Percentiles rank a stretch among this genome's conserved stretches.
Evolutionary conservation across 2,888 invertebrate genomes (phyloP).

Genomic region (Aricia artaxerxes): DNA sequence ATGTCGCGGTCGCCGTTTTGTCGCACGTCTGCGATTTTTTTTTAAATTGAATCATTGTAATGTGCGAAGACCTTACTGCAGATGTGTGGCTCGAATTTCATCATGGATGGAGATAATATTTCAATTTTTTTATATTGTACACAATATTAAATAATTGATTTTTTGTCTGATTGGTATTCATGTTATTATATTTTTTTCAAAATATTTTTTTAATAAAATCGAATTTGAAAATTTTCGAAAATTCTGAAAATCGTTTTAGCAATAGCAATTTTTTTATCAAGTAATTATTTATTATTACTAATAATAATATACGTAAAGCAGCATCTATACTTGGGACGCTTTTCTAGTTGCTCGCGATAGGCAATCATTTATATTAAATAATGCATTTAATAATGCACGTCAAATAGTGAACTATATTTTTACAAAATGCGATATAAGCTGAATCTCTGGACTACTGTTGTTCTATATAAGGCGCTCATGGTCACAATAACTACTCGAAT

Average conservation of each 20-base stretch:
- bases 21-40: neutral
- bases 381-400: neutral
- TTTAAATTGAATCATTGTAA: neutral
- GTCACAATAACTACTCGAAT: slow-evolving; percentile 49
- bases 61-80: neutral
- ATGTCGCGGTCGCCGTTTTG: neutral
- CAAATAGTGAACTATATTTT: neutral
- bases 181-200: neutral
- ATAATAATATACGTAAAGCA: neutral
- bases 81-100: neutral
- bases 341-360: neutral
- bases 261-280: neutral
- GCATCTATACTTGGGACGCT: neutral
- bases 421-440: slow-evolving; percentile 35
- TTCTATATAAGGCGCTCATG: slow-evolving; percentile 31
- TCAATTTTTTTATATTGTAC: no score
- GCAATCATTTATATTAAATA: neutral
- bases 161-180: neutral
- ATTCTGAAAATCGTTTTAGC: neutral
- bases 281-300: neutral
- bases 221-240: neutral
- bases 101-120: neutral
- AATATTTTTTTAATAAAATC: neutral
- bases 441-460: neutral
- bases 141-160: neutral